Percentiles rank a stretch among this genome's conserved stretches.
Conservation (phyloP, 2,797 vertebrate species). For the Acomys russatus region DNA sequence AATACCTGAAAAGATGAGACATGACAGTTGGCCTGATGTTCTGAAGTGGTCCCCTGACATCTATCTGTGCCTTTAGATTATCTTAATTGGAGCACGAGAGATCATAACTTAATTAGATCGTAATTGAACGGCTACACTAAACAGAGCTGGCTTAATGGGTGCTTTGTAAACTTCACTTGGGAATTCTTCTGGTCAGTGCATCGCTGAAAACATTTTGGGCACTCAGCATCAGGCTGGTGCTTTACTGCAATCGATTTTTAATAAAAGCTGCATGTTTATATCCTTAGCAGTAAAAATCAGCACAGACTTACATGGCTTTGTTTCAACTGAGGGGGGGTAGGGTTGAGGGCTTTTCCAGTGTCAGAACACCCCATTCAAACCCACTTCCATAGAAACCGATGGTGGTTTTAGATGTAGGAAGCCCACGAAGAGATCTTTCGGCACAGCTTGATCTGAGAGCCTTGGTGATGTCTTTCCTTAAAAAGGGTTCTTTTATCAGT, state of each 20-base stretch:
- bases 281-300: constrained; percentile 12
- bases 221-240: constrained; percentile 17
- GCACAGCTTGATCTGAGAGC: not conserved
- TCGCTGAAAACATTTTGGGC: constrained; percentile 51
- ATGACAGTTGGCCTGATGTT: not conserved
- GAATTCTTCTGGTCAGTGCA: constrained; percentile 45
- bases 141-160: constrained; percentile 19
- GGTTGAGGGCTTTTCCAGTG: not conserved
- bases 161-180: not conserved
- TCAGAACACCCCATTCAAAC: not conserved
- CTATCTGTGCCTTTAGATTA: constrained; percentile 48
- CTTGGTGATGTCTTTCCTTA: not conserved
- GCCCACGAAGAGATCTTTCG: not conserved
- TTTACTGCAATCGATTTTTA: constrained; percentile 55
- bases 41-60: constrained; percentile 39
- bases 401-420: not conserved
- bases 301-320: not conserved
- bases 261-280: constrained; percentile 40
- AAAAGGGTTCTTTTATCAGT: not conserved
- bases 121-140: constrained; percentile 64
- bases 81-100: constrained; percentile 62
- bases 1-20: constrained; percentile 55
- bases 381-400: not conserved
- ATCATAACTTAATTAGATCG: constrained; percentile 72
- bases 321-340: not conserved